Percentiles rank a stretch among this genome's conserved stretches.
Evolutionary conservation across 2,888 invertebrate species (phyloP).

Genomic region (Melinaea menophilus): DNA sequence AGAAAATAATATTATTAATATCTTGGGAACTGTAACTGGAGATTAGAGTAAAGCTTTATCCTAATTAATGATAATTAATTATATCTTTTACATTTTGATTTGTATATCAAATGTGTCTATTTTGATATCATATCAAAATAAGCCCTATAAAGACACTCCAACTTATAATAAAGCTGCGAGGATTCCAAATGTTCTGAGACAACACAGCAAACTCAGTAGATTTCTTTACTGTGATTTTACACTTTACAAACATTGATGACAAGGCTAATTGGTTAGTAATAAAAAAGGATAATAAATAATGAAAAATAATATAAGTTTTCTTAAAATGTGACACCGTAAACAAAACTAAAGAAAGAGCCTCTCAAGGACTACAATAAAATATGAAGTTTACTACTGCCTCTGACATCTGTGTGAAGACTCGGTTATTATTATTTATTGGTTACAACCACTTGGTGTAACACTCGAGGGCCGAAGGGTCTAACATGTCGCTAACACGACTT

Average conservation of each 20-base stretch:
- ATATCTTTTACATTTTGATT: no score
- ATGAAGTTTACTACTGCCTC: slow-evolving; percentile 61
- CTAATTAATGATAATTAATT: no score
- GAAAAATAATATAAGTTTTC: slow-evolving; percentile 9
- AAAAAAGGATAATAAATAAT: no score
- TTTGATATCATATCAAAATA: no score
- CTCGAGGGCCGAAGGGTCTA: slow-evolving; percentile 56
- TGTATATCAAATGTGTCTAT: no score
- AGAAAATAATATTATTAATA: no score
- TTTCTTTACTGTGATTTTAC: background rate
- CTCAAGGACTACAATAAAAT: slow-evolving; percentile 67
- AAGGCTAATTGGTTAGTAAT: background rate
- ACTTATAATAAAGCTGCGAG: no score
- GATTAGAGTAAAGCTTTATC: no score
- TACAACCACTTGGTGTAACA: slow-evolving; percentile 42
- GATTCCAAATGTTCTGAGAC: no score
- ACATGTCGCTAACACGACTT: slow-evolving; percentile 30
- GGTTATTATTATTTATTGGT: slow-evolving; percentile 64
- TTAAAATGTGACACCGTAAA: slow-evolving; percentile 30
- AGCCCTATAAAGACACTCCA: no score
- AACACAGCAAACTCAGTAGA: no score
- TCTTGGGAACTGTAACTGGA: no score
- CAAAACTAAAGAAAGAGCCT: slow-evolving; percentile 46
- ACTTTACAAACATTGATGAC: background rate
- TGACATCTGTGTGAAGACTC: slow-evolving; percentile 51